These are phyloP conservation scores for Eupithecia abbreviata DNA, from an alignment of 2,888 invertebrate species.

Conservation along the genomic window DNA sequence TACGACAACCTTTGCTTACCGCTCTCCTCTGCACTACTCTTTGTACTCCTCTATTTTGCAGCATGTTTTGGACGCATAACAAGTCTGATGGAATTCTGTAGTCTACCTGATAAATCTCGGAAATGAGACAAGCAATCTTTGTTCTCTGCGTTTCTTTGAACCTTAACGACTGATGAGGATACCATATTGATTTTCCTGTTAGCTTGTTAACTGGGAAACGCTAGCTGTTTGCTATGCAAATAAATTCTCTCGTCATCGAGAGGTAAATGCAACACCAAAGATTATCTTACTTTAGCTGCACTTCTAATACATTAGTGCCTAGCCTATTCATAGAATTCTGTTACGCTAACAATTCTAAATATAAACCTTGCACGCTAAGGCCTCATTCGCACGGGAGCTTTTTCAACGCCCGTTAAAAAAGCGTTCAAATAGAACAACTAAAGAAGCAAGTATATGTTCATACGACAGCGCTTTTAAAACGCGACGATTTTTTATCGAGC, in stretches of 20 bases:
- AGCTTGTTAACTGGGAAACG: conserved; percentile 26
- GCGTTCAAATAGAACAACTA: too few relatives aligned
- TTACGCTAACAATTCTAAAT: conserved; percentile 6
- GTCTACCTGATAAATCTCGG: conserved; percentile 1
- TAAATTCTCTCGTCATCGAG: conserved; percentile 6
- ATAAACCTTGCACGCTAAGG: neutral
- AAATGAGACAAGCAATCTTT: conserved; percentile 6
- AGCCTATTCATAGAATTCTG: conserved; percentile 1
- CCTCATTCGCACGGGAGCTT: too few relatives aligned
- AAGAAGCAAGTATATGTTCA: too few relatives aligned
- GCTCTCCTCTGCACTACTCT: conserved; percentile 46
- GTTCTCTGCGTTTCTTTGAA: conserved; percentile 21
- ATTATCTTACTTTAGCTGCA: neutral
- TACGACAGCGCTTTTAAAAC: too few relatives aligned
- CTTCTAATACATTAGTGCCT: neutral
- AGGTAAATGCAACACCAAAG: conserved; percentile 14
- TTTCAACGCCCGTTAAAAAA: too few relatives aligned
- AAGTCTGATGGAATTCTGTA: conserved; percentile 48
- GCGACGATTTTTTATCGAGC: too few relatives aligned
- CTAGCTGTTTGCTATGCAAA: conserved; percentile 22
- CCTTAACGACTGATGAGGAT: conserved; percentile 15
- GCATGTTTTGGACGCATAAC: neutral
- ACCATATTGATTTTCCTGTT: conserved; percentile 45
- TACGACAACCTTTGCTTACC: conserved; percentile 77
- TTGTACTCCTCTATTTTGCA: conserved; percentile 63